Base-by-base conservation (phyloP, 2,797 vertebrate genomes). In the Galaxias olidus region DNA sequence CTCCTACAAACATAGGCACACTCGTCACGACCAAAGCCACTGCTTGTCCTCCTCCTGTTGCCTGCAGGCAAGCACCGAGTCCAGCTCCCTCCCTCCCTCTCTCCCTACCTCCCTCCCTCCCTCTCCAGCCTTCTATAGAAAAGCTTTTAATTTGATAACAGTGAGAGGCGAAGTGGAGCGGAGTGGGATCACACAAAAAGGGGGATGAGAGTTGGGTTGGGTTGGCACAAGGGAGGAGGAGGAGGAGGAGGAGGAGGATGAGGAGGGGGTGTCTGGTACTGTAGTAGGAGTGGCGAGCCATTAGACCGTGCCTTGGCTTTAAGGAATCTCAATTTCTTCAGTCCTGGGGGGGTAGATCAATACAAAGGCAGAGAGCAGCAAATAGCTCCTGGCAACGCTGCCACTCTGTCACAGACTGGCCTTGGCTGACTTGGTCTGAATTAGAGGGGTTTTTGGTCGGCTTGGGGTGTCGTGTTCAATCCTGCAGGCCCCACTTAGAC, bases 101-200 rank as follows among this genome's bases (percentile, higher is more conserved):
- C 63, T 18, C 17, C 50, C 12, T 18, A 49, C 18, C 47, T 41
- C 61, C 18, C n/a, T 53, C 43, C 48, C 59, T 40, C 54, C 42
- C 40, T n/a, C 62, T 15, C 62, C 67, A 65, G 18, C 74, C 72
- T 70, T 67, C 63, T 20, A 62, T 43, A 69, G 75, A 76, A 76
- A 84, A 63, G 75, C 80, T 79, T 84, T 80, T 87, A 81, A 87
- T 86, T 83, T 85, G 81, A 88, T 84, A 85, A 85, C 73, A 70
- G 73, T 58, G 69, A 71, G 63, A 58, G 66, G 64, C 74, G 73
- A 77, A 68, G 71, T 68, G 72, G 77, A 77, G 65, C 44, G 9
- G 59, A 74, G 76, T 70, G 68, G 72, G 73, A 62, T 73, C 65
- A 72, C 60, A 73, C 71, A 51, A 46, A 61, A 59, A 52, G 52